Base-by-base conservation (phyloP, 2,113 vertebrate species). In the Colius striatus region DNA sequence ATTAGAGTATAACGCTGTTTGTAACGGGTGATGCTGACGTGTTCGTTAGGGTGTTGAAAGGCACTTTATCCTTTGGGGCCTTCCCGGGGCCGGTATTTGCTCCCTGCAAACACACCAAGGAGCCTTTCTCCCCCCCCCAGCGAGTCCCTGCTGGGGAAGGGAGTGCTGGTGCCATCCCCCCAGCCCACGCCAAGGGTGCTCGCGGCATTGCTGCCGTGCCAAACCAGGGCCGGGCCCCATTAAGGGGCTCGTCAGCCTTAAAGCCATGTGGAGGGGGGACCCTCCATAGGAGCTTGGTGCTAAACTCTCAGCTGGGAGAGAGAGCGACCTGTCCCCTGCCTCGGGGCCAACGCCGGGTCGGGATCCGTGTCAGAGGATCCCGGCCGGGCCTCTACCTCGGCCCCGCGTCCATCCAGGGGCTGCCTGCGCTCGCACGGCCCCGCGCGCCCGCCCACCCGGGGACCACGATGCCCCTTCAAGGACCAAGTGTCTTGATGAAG, bases 221-320 rank as follows among this genome's bases (percentile, higher is more conserved):
- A 80, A 94, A 67, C 25, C 57, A 17, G 65, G 89, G 84, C 85
- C 16, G 23, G 68, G 85, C 36, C 92, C 83, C 36, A 1, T 18
- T 5, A 12, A 34, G 92, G 68, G 89, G 78, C 78, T 95, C 19
- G 5, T 83, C 88, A 91, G 97, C 96, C 95, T 97, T 97, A 96
- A 94, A 92, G 84, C 87, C 92, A 57, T 8, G 36, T 23, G 77
- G 92, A 78, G 89, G 94, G 82, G 12, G 5, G 10, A 38, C 4
- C 94, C 83, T 89, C 88, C 61, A 0, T 16, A 57, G 70, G 88
- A 78, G 94, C 89, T 96, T n/a, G 98, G 98, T 98, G 98, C 98
- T 98, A 97, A 95, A 81, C 23, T 75, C 57, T 71, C 87, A 77
- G 72, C 94, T 36, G 78, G 75, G 85, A 85, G 78, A 89, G 80